Evolutionary conservation across 2,888 invertebrate species (phyloP).

Genomic region (Rotaria socialis): DNA sequence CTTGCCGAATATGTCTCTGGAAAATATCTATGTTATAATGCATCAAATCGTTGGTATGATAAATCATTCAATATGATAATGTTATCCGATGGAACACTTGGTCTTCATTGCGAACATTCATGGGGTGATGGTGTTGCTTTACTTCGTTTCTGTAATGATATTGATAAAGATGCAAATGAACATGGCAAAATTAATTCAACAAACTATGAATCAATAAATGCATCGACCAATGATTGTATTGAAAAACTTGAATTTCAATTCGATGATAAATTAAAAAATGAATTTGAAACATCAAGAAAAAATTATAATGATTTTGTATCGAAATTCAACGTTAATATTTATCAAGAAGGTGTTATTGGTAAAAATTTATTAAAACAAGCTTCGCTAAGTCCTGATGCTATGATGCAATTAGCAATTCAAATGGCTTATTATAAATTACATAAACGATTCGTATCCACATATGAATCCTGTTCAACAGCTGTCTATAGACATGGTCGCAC

Average conservation of each 20-base stretch:
- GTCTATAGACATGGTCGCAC: slow-evolving; percentile 94
- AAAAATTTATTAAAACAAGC: slow-evolving; percentile 76
- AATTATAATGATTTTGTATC: slow-evolving; percentile 68
- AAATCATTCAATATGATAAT: slow-evolving; percentile 85
- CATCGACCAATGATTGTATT: slow-evolving; percentile 39
- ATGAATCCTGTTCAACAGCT: slow-evolving; percentile 94
- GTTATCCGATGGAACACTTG: slow-evolving; percentile 76
- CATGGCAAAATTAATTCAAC: slow-evolving; percentile 48
- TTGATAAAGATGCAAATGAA: slow-evolving; percentile 63
- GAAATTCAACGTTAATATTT: slow-evolving; percentile 71
- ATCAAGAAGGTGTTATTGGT: slow-evolving; percentile 73
- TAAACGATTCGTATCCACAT: slow-evolving; percentile 73
- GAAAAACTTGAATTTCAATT: slow-evolving; percentile 67
- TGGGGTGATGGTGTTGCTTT: slow-evolving; percentile 99
- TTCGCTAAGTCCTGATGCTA: slow-evolving; percentile 83
- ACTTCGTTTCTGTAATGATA: slow-evolving; percentile 79
- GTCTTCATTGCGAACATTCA: slow-evolving; percentile 92
- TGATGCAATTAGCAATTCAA: slow-evolving; percentile 83
- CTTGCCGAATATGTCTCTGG: slow-evolving; percentile 22
- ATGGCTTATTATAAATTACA: slow-evolving; percentile 74
- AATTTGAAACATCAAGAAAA: slow-evolving; percentile 66
- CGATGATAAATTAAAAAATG: slow-evolving; percentile 69
- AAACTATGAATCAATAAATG: background rate
- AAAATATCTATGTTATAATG: slow-evolving; percentile 56
- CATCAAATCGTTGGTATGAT: slow-evolving; percentile 77